These are phyloP conservation scores for Osmerus mordax DNA, from an alignment of 2,113 vertebrate genomes.

Conservation along the genomic window DNA sequence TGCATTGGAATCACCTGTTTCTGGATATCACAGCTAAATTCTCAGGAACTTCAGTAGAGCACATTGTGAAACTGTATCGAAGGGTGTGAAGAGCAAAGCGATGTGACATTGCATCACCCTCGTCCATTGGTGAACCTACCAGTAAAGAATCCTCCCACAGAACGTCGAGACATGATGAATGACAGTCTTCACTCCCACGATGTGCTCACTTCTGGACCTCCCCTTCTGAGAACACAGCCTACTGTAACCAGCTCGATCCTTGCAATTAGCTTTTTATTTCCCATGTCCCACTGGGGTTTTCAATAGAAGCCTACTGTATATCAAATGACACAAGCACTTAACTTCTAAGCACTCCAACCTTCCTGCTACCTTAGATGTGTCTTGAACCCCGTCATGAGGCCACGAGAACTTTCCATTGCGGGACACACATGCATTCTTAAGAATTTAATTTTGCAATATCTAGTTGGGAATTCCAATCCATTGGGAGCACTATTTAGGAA, in stretches of 20 bases:
- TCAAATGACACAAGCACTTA: neutral
- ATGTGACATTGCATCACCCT: neutral
- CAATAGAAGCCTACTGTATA: neutral
- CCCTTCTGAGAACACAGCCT: neutral
- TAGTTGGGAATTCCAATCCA: no score
- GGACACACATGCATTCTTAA: no score
- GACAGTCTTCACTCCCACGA: neutral
- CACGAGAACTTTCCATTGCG: no score
- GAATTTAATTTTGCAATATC: no score
- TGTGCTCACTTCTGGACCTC: neutral
- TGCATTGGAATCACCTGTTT: no score
- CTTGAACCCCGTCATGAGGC: no score
- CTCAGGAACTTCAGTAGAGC: neutral
- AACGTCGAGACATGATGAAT: conserved; percentile 5
- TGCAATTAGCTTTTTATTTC: conserved; percentile 17
- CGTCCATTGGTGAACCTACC: neutral
- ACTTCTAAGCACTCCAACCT: neutral
- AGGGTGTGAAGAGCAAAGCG: neutral
- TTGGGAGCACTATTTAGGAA: no score
- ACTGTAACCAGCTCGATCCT: conserved; percentile 24
- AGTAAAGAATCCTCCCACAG: neutral
- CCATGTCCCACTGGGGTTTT: conserved; percentile 4
- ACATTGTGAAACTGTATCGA: neutral
- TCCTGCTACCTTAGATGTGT: no score
- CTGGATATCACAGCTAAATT: no score